These are phyloP conservation scores for Leptura quadrifasciata DNA, from an alignment of 2,888 invertebrate genomes.

Conservation along the genomic window DNA sequence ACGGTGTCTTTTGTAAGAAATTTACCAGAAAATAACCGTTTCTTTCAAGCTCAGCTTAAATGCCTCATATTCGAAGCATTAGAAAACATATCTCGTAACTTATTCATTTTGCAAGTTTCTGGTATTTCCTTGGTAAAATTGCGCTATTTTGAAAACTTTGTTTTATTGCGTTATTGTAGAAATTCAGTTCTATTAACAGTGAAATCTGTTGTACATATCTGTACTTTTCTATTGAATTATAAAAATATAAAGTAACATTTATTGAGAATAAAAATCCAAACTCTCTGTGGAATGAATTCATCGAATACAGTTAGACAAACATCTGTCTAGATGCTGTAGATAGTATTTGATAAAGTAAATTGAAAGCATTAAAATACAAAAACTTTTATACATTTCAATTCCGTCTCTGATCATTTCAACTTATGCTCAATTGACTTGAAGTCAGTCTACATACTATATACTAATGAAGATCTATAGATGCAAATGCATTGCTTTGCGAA, in stretches of 20 bases:
- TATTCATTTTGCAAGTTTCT: background rate
- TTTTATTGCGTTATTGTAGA: background rate
- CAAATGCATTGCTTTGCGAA: background rate
- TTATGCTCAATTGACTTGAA: background rate
- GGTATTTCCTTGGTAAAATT: background rate
- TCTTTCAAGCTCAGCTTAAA: too few relatives aligned
- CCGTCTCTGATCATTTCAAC: background rate
- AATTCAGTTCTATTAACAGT: background rate
- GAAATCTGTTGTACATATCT: background rate
- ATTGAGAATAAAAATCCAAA: background rate
- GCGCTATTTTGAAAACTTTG: background rate
- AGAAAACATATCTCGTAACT: background rate
- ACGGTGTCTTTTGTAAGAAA: too few relatives aligned
- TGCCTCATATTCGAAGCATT: too few relatives aligned
- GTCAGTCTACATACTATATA: background rate
- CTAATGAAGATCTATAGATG: background rate
- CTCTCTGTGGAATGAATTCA: background rate
- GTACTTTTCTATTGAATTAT: conserved; percentile 8
- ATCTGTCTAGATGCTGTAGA: background rate
- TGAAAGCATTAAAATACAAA: background rate
- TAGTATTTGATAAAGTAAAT: background rate
- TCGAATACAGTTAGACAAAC: background rate
- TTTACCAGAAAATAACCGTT: too few relatives aligned
- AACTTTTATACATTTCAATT: background rate
- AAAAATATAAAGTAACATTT: conserved; percentile 11